Base-by-base conservation (phyloP, 1,140 invertebrate species). In the Drosophila grimshawi region DNA sequence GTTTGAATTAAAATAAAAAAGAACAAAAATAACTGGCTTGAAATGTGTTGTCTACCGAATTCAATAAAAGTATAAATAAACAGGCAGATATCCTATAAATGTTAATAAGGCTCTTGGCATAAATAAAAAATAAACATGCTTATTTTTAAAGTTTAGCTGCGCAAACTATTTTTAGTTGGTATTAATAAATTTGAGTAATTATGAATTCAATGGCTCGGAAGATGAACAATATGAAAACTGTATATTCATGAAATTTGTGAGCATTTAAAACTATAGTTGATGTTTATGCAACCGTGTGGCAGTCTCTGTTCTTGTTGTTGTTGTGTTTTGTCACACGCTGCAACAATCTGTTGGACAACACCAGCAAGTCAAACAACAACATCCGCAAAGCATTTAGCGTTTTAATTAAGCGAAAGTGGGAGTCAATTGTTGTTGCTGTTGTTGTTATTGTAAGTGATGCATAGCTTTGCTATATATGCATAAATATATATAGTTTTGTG, bases 351-450 rank as follows among this genome's bases (percentile, higher is more conserved):
- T 19, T 19, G 29, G 7, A 8, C 37, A 43, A 32, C 55, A 55
- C 29, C 39, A 57, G 4, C 48, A 71, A 19, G 19, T 19, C 19
- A 19, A 19, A 71, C 49, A 78, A 64, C 63, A 79, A 74, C 63
- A 81, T 72, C 70, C 76, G 76, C 80, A 55, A 51, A 70, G 67
- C 65, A 82, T 86, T 83, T 86, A 86, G 83, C 67, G 67, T 62
- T 78, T 86, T 80, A 86, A 86, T 86, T 88, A 89, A 78, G 76
- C 83, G 65, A 67, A 76, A 86, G 65, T 80, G 81, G 80, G 67
- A 71, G 39, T 76, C 57, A 75, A 67, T 65, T 62, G 49, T 55
- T 73, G 33, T 56, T 56, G 33, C 3, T 55, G 52, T 56, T 56
- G 53, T 39, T 41, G 32, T 53, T 53, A 29, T 59, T 52, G 65